Evolutionary conservation across 2,113 vertebrate species (phyloP).

Genomic region (Podilymbus podiceps): DNA sequence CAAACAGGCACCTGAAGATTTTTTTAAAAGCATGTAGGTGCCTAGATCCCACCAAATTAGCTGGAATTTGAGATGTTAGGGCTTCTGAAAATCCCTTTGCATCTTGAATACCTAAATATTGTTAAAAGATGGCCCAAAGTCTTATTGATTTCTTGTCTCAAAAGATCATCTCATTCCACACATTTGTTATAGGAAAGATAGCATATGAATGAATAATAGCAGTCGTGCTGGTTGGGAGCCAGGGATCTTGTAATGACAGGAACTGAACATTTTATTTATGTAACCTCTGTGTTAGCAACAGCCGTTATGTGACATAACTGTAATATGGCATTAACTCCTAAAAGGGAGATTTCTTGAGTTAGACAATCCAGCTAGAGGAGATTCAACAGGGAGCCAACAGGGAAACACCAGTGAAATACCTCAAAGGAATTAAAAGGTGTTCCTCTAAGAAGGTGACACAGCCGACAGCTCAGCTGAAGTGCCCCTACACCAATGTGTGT

Average conservation of each 20-base stretch:
- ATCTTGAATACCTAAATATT: background rate
- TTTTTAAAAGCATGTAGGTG: background rate
- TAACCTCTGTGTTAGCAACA: constrained; percentile 30
- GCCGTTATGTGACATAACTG: constrained; percentile 24
- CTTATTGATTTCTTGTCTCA: background rate
- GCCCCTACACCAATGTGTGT: no score
- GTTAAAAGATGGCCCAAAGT: background rate
- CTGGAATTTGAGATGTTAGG: background rate
- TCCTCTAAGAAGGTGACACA: no score
- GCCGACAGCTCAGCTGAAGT: no score
- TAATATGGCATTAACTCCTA: background rate
- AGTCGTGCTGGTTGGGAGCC: background rate
- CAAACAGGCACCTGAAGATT: background rate
- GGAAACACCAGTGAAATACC: no score
- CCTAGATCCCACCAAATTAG: background rate
- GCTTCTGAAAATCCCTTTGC: background rate
- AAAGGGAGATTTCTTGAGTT: constrained; percentile 5
- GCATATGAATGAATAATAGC: constrained; percentile 12
- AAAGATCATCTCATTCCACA: background rate
- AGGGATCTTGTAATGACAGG: constrained; percentile 14
- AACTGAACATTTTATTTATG: constrained; percentile 34
- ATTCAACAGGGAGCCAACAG: background rate
- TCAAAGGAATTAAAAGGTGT: no score
- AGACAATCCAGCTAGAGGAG: background rate
- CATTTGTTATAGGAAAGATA: background rate